Evolutionary conservation across 92 coral and sea anemone species (phyloP), one percentile per base, ranked within the genome.

Genomic region (Parazoanthus atlanticus): DNA sequence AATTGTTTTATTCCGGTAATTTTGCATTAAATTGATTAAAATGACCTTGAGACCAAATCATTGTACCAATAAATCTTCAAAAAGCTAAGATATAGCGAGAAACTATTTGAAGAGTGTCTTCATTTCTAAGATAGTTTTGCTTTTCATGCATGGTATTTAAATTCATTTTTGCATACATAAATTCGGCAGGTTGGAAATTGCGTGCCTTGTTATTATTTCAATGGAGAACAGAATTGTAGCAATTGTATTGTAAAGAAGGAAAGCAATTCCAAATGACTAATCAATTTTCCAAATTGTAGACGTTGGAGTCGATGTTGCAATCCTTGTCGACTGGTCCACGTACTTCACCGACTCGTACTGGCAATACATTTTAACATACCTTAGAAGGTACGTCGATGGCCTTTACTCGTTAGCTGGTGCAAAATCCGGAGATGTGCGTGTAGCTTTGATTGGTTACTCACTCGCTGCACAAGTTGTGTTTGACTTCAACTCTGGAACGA

Each of bases 401-500:
- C 78, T 84, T 8, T 84, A 71, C 40, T 41, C 77, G 26, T 19
- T 49, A 7, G n/a, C 78, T 41, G 78, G 41, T 46, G 79, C 78
- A 28, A 38, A 69, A 21, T 29, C 84, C 13, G 84, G 84, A 36
- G 86, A 69, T 26, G 78, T 84, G 16, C 87, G 87, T 16, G 87
- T 84, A 0, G 87, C 87, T 72, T 70, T 84, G 66, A 71, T 84
- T 84, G 87, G 87, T 30, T 84, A 84, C 78, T 84, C 87, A 13
- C 40, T 49, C 76, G 5, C 78, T 41, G 87, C 87, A 32, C 76
- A 41, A 46, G 66, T 70, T 32, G 87, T 84, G 78, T 84, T 84
- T 31, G 40, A 84, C 78, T 84, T 84, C 58, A 89, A 90, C 28
- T 86, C 90, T 21, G 86, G 91, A 3, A 91, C 86, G 85, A 89